Conservation (phyloP, 2,888 invertebrate genomes). For the Harpalus rubripes region DNA sequence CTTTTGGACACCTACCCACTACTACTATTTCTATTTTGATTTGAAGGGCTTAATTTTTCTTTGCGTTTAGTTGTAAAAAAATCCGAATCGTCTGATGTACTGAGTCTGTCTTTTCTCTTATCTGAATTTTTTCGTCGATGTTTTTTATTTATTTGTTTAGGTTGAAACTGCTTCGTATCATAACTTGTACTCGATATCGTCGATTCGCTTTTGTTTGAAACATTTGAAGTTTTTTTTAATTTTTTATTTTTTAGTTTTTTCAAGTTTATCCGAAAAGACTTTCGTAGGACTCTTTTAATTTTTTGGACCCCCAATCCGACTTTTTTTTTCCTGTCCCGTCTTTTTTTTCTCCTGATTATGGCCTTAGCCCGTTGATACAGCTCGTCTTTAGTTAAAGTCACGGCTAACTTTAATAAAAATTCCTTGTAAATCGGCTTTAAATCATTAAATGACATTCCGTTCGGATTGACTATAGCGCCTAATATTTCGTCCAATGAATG, state of each 20-base stretch:
- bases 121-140: slow-evolving; percentile 72
- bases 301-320: slow-evolving; percentile 2
- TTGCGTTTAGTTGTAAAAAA: slow-evolving; percentile 76
- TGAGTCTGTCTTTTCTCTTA: slow-evolving; percentile 71
- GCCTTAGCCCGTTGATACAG: slow-evolving; percentile 93
- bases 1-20: slow-evolving; percentile 75
- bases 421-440: slow-evolving; percentile 95
- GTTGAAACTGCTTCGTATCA: slow-evolving; percentile 82
- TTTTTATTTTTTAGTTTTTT: slow-evolving; percentile 69
- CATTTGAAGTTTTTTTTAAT: slow-evolving; percentile 58
- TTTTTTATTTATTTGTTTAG: slow-evolving; percentile 75
- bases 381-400: slow-evolving; percentile 95
- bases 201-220: slow-evolving; percentile 76
- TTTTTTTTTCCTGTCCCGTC: slow-evolving; percentile 79
- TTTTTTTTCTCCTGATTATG: slow-evolving; percentile 91
- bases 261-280: slow-evolving; percentile 77
- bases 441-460: slow-evolving; percentile 96
- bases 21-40: slow-evolving; percentile 77
- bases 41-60: slow-evolving; percentile 71
- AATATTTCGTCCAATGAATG: slow-evolving; percentile 93
- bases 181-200: slow-evolving; percentile 83
- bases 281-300: slow-evolving; percentile 78
- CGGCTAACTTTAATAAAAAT: slow-evolving; percentile 90
- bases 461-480: slow-evolving; percentile 92
- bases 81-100: slow-evolving; percentile 78